Base-by-base conservation (phyloP, 1,140 invertebrate genomes). In the Drosophila pallidifrons region DNA sequence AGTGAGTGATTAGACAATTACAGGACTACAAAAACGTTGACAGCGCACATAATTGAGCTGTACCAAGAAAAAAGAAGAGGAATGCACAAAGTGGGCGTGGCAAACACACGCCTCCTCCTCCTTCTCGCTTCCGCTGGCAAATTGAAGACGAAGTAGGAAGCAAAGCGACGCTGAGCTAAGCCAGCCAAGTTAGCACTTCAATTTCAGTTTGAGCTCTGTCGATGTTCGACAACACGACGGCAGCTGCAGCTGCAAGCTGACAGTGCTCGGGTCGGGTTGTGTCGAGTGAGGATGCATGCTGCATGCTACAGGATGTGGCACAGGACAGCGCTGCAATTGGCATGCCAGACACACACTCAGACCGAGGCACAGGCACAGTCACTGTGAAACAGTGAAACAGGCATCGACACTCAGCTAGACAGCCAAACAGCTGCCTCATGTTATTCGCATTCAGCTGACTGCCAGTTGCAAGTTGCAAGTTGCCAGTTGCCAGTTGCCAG, bases 191-290 rank as follows among this genome's bases (percentile, higher is more conserved):
- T 71, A 66, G 81, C 74, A 75, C 82, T 86, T 86, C 75, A 78
- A 81, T 81, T 86, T 72, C 82, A 78, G 82, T 81, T 75, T 70
- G 71, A 79, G 75, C 73, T 80, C 65, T 73, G 77, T 8, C 32
- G 32, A 32, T 32, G 32, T 81, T 81, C 63, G 78, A 78, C 82
- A 85, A 78, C 82, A 85, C 82, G 70, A 85, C 35, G 35, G 32
- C 32, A 32, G 6, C 13, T 52, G 25, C 28, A 54, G 30, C 13
- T 86, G 82, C 78, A 75, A 75, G 75, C 71, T 86, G 82, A 86
- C 82, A 86, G 64, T 59, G 70, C 3, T 25, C 20, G 3, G 20
- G 20, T 55, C 65, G 52, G 43, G 16, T 1, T 1, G 15, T 0
- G 15, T 20, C 2, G 79, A 49, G 71, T 68, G 58, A 30, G 47